Conservation (phyloP, 2,888 invertebrate species). For the Abrostola tripartita region DNA sequence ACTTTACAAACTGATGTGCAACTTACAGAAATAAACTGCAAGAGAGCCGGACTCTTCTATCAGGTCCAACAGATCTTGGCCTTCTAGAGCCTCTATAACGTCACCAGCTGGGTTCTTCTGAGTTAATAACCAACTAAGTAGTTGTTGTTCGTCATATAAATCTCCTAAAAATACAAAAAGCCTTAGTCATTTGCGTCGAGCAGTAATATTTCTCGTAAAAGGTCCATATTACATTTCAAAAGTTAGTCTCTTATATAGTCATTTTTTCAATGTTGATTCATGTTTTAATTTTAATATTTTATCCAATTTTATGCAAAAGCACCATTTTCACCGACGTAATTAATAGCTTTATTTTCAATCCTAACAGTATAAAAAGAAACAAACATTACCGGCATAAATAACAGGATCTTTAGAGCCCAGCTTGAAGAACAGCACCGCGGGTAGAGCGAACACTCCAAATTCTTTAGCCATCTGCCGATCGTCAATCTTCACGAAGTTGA, state of each 20-base stretch:
- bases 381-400: constrained; percentile 93
- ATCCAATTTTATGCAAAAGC: too few relatives aligned
- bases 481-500: constrained; percentile 97
- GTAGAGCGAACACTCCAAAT: constrained; percentile 96
- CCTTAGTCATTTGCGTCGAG: neutral
- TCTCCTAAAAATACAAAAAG: constrained; percentile 88
- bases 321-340: too few relatives aligned
- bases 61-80: constrained; percentile 92
- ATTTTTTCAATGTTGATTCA: too few relatives aligned
- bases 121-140: constrained; percentile 96
- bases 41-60: constrained; percentile 94
- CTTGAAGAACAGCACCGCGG: constrained; percentile 97
- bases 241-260: too few relatives aligned
- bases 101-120: constrained; percentile 98
- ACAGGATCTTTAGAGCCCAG: constrained; percentile 96
- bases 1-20: constrained; percentile 37
- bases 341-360: too few relatives aligned
- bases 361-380: constrained; percentile 2
- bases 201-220: too few relatives aligned
- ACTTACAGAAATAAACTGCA: constrained; percentile 98
- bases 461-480: constrained; percentile 96
- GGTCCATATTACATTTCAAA: too few relatives aligned
- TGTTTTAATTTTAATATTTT: too few relatives aligned
- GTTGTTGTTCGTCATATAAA: constrained; percentile 95
- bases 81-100: constrained; percentile 95